Conservation (phyloP, 2,888 invertebrate species). For the Spodoptera littoralis region DNA sequence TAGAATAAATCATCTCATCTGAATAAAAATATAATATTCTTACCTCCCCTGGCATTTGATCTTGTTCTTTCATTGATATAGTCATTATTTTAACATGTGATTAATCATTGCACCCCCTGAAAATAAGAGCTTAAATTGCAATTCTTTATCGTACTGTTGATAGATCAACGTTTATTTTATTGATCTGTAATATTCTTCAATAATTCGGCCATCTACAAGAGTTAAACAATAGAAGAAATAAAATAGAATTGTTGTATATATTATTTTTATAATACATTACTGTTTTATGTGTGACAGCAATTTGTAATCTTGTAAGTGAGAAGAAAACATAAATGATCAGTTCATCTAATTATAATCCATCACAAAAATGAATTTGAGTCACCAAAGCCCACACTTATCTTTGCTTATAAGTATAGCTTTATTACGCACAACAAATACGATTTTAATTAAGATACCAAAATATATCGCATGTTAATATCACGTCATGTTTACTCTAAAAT, state of each 20-base stretch:
- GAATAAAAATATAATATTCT: conserved; percentile 45
- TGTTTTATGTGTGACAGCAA: conserved; percentile 4
- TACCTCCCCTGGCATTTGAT: conserved; percentile 85
- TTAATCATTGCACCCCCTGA: conserved; percentile 81
- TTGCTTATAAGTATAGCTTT: conserved; percentile 22
- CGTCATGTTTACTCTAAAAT: conserved; percentile 5
- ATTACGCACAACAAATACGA: conserved; percentile 15
- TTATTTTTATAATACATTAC: conserved; percentile 4
- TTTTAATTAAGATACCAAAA: conserved; percentile 5
- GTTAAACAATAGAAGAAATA: too few relatives aligned
- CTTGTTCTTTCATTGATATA: conserved; percentile 88
- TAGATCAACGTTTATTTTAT: too few relatives aligned
- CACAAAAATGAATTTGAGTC: conserved; percentile 39
- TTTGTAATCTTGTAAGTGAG: conserved; percentile 4
- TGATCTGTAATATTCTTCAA: too few relatives aligned
- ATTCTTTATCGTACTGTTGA: background rate
- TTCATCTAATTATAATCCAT: conserved; percentile 43
- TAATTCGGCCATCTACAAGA: too few relatives aligned
- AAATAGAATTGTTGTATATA: too few relatives aligned
- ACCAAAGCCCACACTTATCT: conserved; percentile 38
- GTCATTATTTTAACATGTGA: conserved; percentile 84
- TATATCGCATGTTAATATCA: conserved; percentile 11
- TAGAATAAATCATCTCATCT: background rate
- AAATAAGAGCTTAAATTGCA: conserved; percentile 48
- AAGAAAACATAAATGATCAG: conserved; percentile 26